Evolutionary conservation across 1,140 invertebrate genomes (phyloP), one percentile per base, ranked within the genome.

Genomic region (Trinorchestia longiramus): DNA sequence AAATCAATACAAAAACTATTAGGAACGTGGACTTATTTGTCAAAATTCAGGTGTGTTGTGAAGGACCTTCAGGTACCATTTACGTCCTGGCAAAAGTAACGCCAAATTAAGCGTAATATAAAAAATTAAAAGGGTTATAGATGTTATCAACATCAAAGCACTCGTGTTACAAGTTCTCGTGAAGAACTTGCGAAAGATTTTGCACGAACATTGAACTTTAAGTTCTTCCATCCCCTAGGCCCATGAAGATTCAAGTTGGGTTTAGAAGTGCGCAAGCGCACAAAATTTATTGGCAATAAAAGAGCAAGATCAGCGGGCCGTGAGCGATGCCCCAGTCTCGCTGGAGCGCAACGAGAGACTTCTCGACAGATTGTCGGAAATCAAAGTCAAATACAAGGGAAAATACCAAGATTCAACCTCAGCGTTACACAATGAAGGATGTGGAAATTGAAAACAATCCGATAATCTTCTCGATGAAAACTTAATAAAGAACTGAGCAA

Each of bases 261-360:
- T 36, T 77, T 28, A 43, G 43, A 91, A 91, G 88, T 91, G 28
- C 11, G 41, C 11, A 15, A 91, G 41, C 88, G 6, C 88, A 91
- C 41, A 91, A 44, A 91, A 91, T 91, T 91, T 91, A 91, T 91
- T 91, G 88, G 88, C 88, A 91, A 91, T 91, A 91, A 91, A 77
- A 91, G 88, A 44, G 88, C 88, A 91, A 15, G 88, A 91, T 91
- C 88, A 91, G 88, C 43, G 41, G 43, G 28, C 41, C 43, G 88
- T 91, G 43, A 91, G 88, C 88, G 88, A 91, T 91, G 88, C 88
- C 41, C 43, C 62, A 36, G 62, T 28, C 62, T 77, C 62, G 62
- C 15, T 77, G 11, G 62, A 77, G 62, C 15, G 62, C 62, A 77
- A 28, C 62, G 62, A 77, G 62, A 77, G 62, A 77, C 62, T 77